These are phyloP conservation scores for Apocrypta bakeri DNA, from an alignment of 1,140 invertebrate species.

Conservation along the genomic window DNA sequence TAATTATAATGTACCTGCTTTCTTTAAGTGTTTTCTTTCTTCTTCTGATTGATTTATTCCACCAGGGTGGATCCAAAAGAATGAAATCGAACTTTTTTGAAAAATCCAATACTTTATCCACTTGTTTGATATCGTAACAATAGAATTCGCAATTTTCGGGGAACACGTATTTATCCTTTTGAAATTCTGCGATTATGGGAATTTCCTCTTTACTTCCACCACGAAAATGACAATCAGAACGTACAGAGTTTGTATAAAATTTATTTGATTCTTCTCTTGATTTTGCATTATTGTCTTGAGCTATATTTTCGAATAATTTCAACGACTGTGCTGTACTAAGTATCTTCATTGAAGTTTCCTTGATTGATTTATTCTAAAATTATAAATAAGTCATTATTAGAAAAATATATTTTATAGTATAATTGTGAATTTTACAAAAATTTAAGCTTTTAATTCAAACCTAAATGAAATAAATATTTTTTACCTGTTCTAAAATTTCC, in stretches of 20 bases:
- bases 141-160: slow-evolving; percentile 73
- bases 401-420: too few species aligned
- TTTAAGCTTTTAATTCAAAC: too few species aligned
- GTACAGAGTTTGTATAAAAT: slow-evolving; percentile 62
- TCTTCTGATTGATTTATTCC: slow-evolving; percentile 92
- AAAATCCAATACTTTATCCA: slow-evolving; percentile 62
- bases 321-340: slow-evolving; percentile 1
- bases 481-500: slow-evolving; percentile 58
- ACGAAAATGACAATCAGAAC: slow-evolving; percentile 57
- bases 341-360: slow-evolving; percentile 2
- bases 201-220: slow-evolving; percentile 63
- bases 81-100: slow-evolving; percentile 83
- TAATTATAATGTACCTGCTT: too few species aligned
- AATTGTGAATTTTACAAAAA: background rate
- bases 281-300: slow-evolving; percentile 65
- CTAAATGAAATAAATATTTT: too few species aligned
- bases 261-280: slow-evolving; percentile 62
- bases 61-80: slow-evolving; percentile 94
- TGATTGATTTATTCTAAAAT: slow-evolving; percentile 38
- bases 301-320: slow-evolving; percentile 23
- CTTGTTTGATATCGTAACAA: slow-evolving; percentile 71
- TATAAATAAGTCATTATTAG: too few species aligned
- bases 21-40: slow-evolving; percentile 77
- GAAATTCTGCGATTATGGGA: slow-evolving; percentile 60
- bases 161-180: slow-evolving; percentile 68